Evolutionary conservation across 37 sponge, comb jelly and placozoan species (phyloP).

Genomic region (Amphimedon queenslandica): DNA sequence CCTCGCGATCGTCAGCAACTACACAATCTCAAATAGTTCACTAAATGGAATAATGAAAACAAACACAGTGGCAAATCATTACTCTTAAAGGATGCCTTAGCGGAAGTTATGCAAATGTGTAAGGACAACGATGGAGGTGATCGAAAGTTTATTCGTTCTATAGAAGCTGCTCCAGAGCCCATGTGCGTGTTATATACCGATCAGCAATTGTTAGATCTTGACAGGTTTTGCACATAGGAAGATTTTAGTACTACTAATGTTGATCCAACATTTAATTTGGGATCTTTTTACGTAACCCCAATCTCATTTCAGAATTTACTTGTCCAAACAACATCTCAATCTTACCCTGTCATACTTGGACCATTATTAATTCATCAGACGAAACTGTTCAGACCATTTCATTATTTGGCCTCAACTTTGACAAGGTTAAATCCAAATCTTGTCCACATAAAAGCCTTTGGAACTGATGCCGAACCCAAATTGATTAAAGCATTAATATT

Average conservation of each 20-base stretch:
- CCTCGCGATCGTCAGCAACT: conserved; percentile 27
- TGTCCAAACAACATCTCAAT: conserved; percentile 2
- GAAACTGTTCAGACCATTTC: conserved; percentile 10
- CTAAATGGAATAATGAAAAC: background rate
- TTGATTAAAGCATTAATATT: conserved; percentile 34
- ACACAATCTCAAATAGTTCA: background rate
- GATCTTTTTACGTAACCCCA: conserved; percentile 37
- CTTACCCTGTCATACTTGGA: conserved; percentile 15
- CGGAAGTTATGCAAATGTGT: conserved; percentile 24
- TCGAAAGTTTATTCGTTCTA: conserved; percentile 14
- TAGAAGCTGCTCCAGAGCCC: conserved; percentile 40
- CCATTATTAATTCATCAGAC: conserved; percentile 41
- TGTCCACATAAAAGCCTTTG: conserved; percentile 8
- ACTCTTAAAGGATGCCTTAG: conserved; percentile 14
- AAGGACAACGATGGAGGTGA: background rate
- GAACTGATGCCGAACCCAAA: conserved; percentile 38
- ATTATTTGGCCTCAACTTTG: too few relatives aligned
- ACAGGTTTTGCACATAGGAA: background rate
- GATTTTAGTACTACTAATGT: background rate
- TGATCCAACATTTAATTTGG: conserved; percentile 45
- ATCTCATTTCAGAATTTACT: conserved; percentile 20
- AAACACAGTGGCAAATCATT: too few relatives aligned
- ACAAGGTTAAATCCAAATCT: too few relatives aligned
- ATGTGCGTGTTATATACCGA: conserved; percentile 39
- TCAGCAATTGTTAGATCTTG: conserved; percentile 23